phyloP scores from a whole-genome alignment of 1,140 invertebrate genomes.

The Cepaea nemoralis region DNA sequence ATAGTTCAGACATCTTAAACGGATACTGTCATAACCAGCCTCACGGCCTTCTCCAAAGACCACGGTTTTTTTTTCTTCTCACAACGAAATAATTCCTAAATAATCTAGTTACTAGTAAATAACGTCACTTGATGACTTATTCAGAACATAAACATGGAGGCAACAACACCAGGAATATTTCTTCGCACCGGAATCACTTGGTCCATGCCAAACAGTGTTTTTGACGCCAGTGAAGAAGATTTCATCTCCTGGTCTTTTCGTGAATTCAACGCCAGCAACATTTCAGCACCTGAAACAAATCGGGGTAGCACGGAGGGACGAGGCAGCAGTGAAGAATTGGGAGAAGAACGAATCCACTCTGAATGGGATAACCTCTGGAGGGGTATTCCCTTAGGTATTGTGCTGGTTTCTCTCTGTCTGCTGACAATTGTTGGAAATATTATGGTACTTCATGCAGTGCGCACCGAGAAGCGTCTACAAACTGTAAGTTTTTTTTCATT shows the following conservation, averaged over 20 bases:
- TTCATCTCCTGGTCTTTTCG: background rate
- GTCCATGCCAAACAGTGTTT: background rate
- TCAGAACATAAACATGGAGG: constrained; percentile 3
- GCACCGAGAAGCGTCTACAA: constrained; percentile 64
- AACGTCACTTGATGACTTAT: background rate
- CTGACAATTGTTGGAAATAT: constrained; percentile 66
- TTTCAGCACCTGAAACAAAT: background rate
- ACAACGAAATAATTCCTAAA: no score
- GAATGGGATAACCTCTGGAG: constrained; percentile 52
- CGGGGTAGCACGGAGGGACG: background rate
- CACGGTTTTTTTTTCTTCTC: no score
- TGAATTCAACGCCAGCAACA: constrained; percentile 24
- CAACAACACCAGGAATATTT: background rate
- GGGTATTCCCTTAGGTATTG: constrained; percentile 61
- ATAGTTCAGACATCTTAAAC: no score
- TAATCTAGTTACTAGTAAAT: no score
- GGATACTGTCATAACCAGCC: no score
- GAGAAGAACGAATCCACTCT: background rate
- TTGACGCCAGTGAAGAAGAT: constrained; percentile 23
- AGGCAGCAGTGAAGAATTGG: background rate
- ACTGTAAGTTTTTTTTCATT: constrained; percentile 55
- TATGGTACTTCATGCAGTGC: constrained; percentile 67
- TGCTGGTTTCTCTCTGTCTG: constrained; percentile 59
- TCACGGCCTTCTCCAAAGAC: no score
- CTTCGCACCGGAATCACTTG: background rate